These are phyloP conservation scores for Bombus terrestris DNA, from an alignment of 1,140 invertebrate species.

Conservation along the genomic window DNA sequence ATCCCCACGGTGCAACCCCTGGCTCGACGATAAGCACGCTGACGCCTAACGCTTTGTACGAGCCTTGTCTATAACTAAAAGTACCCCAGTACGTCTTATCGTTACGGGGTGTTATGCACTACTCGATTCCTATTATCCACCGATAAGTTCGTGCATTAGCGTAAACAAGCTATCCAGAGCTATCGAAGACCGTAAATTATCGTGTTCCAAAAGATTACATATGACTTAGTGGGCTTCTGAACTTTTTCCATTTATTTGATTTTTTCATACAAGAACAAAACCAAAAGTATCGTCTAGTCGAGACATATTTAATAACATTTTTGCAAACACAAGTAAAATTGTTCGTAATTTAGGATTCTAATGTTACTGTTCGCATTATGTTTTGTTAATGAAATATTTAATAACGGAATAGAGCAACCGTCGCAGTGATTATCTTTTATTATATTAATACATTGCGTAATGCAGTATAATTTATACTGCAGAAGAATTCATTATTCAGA, in stretches of 20 bases:
- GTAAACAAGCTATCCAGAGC: neutral
- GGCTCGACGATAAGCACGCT: slow-evolving; percentile 58
- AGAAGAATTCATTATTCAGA: neutral
- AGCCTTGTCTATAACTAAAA: slow-evolving; percentile 54
- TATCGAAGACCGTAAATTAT: too few relatives aligned
- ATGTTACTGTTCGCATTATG: neutral
- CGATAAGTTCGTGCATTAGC: neutral
- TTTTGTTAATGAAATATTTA: neutral
- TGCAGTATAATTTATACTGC: neutral
- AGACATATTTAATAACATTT: neutral
- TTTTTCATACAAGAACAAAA: too few relatives aligned
- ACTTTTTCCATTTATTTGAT: neutral
- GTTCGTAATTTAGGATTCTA: neutral
- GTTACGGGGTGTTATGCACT: slow-evolving; percentile 43
- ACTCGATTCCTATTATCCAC: slow-evolving; percentile 12
- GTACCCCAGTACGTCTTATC: slow-evolving; percentile 52
- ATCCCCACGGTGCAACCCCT: slow-evolving; percentile 48
- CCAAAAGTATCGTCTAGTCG: neutral
- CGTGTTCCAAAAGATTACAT: too few relatives aligned
- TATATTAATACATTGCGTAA: neutral
- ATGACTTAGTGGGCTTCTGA: neutral
- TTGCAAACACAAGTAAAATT: too few relatives aligned
- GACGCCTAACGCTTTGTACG: slow-evolving; percentile 52
- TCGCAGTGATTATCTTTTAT: neutral
- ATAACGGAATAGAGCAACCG: neutral